Conservation (phyloP, 1,140 invertebrate species). For the Scaptomyza graminum region DNA sequence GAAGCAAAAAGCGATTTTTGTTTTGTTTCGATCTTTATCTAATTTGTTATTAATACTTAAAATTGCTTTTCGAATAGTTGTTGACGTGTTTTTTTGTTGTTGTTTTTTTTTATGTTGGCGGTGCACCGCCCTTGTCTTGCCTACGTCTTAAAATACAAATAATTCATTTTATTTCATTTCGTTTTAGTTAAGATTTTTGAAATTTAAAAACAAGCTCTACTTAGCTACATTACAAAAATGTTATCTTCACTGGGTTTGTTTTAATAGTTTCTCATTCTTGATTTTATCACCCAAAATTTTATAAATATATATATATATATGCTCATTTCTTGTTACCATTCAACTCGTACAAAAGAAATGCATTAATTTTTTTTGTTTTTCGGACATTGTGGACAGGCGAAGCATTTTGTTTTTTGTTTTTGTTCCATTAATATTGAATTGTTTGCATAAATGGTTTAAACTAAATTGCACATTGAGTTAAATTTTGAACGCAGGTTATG, state of each 20-base stretch:
- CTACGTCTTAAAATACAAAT: conserved; percentile 54
- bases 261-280: conserved; percentile 7
- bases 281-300: conserved; percentile 8
- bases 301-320: conserved; percentile 1
- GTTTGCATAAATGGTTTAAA: conserved; percentile 58
- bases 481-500: conserved; percentile 75
- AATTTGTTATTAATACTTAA: conserved; percentile 78
- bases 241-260: conserved; percentile 45
- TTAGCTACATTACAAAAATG: conserved; percentile 51
- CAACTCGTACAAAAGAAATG: conserved; percentile 44
- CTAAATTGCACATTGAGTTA: conserved; percentile 80
- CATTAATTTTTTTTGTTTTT: conserved; percentile 2
- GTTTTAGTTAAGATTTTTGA: conserved; percentile 18
- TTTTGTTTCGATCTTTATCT: conserved; percentile 55
- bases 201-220: conserved; percentile 45
- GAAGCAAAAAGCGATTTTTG: conserved; percentile 54
- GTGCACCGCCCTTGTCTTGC: conserved; percentile 24
- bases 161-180: conserved; percentile 20
- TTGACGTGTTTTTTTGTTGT: conserved; percentile 32
- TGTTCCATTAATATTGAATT: conserved; percentile 9
- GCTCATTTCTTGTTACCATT: conserved; percentile 14
- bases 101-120: conserved; percentile 16
- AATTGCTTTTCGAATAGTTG: conserved; percentile 75
- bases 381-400: conserved; percentile 29
- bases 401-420: conserved; percentile 11